phyloP scores from a whole-genome alignment of 2,888 invertebrate genomes.

The Plemyria rubiginata region DNA sequence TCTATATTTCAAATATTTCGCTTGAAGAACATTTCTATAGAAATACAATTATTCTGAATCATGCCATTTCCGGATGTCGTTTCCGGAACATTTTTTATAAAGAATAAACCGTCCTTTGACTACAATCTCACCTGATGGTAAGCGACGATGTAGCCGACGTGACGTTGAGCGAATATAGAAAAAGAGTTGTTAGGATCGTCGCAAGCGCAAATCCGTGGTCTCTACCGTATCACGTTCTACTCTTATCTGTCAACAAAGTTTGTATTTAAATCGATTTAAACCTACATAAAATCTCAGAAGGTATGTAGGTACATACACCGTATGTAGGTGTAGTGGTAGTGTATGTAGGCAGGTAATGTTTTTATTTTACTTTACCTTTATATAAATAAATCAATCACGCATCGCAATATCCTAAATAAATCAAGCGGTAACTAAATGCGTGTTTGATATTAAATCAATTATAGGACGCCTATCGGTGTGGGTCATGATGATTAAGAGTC shows the following conservation, averaged over 20 bases:
- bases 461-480: conserved; percentile 46
- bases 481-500: conserved; percentile 65
- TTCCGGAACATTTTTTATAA: too few relatives aligned
- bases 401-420: conserved; percentile 33
- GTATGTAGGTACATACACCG: too few relatives aligned
- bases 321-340: not conserved
- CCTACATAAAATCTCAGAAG: not conserved
- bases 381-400: conserved; percentile 33
- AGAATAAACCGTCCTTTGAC: too few relatives aligned
- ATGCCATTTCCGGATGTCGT: not conserved
- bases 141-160: too few relatives aligned
- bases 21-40: conserved; percentile 18
- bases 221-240: too few relatives aligned
- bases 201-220: too few relatives aligned
- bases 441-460: conserved; percentile 61
- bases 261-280: not conserved
- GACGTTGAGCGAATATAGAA: too few relatives aligned
- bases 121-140: too few relatives aligned
- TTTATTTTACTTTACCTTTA: not conserved
- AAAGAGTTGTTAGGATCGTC: too few relatives aligned
- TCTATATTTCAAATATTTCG: conserved; percentile 17
- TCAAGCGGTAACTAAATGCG: conserved; percentile 37
- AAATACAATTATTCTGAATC: not conserved
- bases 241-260: too few relatives aligned
- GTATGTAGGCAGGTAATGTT: not conserved